Base-by-base conservation (phyloP, 2,797 vertebrate species). In the Delichon dasypus region DNA sequence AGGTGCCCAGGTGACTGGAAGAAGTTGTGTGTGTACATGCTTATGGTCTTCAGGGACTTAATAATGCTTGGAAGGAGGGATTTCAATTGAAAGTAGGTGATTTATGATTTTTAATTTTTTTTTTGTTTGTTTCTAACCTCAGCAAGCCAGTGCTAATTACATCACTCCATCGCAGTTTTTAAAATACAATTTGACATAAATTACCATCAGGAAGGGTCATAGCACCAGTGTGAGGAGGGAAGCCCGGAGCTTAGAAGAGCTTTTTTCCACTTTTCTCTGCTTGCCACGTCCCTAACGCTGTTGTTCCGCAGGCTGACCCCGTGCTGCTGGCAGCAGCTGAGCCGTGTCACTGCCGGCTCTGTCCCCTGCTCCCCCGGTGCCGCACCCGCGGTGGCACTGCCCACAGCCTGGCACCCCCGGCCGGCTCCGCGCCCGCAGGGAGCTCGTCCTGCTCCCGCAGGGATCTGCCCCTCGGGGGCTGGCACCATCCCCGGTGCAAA, bases 151-250 rank as follows among this genome's bases (percentile, higher is more conserved):
- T 30, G 26, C 25, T 60, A 62, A 78, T 74, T 38, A 14, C 36
- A 50, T 32, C 34, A 68, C 25, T 40, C 32, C 5, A 5, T 27
- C 0, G 0, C 48, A 17, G 7, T 3, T 81, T 80, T 45, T 34
- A 17, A 44, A 58, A 47, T 51, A 19, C 36, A 53, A 40, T 70
- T 73, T 40, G 13, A 60, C 44, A 9, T 25, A 26, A 50, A 38
- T 53, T 77, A 9, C 58, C 34, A 2, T 55, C 60, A 73, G 30
- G 25, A 71, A 82, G 45, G 57, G 30, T n/a, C 23, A 10, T n/a
- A 21, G 8, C 18, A 26, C 10, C 45, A 27, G 45, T 26, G 45
- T 38, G 74, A 77, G 38, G 54, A 81, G 74, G 36, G 12, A 26
- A 89, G 38, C 32, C 17, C 4, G 21, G 67, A 9, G 23, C 51